These are phyloP conservation scores for Sardinella longiceps DNA, from an alignment of 2,797 vertebrate genomes.

Conservation along the genomic window DNA sequence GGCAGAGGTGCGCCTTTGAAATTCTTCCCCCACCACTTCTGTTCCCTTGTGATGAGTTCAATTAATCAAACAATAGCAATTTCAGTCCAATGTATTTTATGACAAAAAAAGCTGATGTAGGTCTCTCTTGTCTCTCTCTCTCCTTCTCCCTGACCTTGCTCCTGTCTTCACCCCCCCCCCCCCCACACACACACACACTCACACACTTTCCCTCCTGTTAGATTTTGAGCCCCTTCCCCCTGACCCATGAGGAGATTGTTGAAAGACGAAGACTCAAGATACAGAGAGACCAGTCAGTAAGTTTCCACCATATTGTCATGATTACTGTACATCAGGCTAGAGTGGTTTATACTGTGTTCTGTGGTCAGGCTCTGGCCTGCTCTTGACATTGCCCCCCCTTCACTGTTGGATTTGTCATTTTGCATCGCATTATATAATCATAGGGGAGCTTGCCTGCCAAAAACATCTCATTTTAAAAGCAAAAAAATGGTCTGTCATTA, in stretches of 20 bases:
- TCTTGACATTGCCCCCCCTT: background rate
- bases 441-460: background rate
- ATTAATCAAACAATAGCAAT: background rate
- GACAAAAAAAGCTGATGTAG: no score
- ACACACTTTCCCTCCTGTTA: constrained; percentile 51
- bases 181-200: background rate
- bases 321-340: background rate
- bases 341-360: no score
- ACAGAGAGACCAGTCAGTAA: constrained; percentile 59
- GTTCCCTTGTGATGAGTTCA: background rate
- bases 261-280: constrained; percentile 79
- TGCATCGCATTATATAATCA: background rate
- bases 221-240: constrained; percentile 78
- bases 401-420: background rate
- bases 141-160: background rate
- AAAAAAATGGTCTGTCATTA: background rate
- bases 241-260: constrained; percentile 83
- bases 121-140: background rate
- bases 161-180: constrained; percentile 25
- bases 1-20: constrained; percentile 69
- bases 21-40: background rate
- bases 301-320: constrained; percentile 25
- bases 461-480: background rate
- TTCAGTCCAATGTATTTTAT: background rate
- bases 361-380: background rate